Percentiles rank a stretch among this genome's conserved stretches.
These are phyloP conservation scores for Chondrosia reniformis DNA, from an alignment of 37 sponge, comb jelly and placozoan genomes.

Conservation along the genomic window DNA sequence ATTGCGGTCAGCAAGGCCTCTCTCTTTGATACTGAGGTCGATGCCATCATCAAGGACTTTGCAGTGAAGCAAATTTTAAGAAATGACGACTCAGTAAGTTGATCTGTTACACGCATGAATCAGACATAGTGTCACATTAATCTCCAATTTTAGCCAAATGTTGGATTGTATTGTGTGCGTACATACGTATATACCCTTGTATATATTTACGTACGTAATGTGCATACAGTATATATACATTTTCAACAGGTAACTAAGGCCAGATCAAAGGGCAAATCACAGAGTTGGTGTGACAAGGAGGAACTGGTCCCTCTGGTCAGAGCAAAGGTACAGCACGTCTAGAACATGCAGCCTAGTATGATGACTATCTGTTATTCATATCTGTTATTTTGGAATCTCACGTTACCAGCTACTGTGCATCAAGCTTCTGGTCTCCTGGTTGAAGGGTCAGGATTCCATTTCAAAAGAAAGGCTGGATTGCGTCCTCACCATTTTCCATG, in stretches of 20 bases:
- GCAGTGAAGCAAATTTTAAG: slow-evolving; percentile 57
- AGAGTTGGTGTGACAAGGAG: too few species aligned
- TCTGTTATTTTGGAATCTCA: too few species aligned
- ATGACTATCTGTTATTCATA: too few species aligned
- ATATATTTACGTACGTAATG: neutral
- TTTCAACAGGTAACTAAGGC: too few species aligned
- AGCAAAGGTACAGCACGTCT: neutral
- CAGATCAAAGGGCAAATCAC: too few species aligned
- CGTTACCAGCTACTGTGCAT: slow-evolving; percentile 43
- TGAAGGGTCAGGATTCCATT: slow-evolving; percentile 36
- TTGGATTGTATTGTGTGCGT: neutral
- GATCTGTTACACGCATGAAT: too few species aligned
- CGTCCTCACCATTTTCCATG: slow-evolving; percentile 45
- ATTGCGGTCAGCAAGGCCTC: slow-evolving; percentile 46
- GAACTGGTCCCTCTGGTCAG: too few species aligned
- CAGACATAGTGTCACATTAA: too few species aligned
- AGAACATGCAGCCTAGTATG: too few species aligned
- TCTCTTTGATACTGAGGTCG: slow-evolving; percentile 43
- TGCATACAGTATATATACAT: too few species aligned
- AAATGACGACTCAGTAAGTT: slow-evolving; percentile 42
- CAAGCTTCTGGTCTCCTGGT: slow-evolving; percentile 64
- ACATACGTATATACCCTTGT: neutral
- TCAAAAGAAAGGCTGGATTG: slow-evolving; percentile 27
- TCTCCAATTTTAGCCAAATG: neutral
- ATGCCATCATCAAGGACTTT: slow-evolving; percentile 45